A percentile compares a stretch with the other conserved stretches of the same genome.
phyloP scores from a whole-genome alignment of 2,888 invertebrate genomes.

The Sussaba pulchella region DNA sequence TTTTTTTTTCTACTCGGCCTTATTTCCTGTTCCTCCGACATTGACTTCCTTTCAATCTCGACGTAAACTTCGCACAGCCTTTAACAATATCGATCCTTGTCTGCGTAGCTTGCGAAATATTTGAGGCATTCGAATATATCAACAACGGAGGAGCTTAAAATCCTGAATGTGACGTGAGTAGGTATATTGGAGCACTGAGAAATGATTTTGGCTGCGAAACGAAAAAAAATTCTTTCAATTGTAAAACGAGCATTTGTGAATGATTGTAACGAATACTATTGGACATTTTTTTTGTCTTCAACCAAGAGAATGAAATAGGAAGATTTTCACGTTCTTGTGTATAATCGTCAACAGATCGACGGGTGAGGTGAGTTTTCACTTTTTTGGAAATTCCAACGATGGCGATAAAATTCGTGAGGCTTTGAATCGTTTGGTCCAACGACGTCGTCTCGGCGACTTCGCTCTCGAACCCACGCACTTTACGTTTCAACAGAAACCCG shows the following conservation, averaged over 20 bases:
- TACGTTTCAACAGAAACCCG: conserved; percentile 90
- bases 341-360: conserved; percentile 76
- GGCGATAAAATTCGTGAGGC: conserved; percentile 86
- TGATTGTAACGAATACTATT: conserved; percentile 17
- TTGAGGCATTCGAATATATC: conserved; percentile 89
- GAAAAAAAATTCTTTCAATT: neutral
- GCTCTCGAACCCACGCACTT: conserved; percentile 88
- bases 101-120: conserved; percentile 88
- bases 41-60: conserved; percentile 22
- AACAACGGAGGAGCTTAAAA: conserved; percentile 87
- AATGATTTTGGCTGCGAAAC: conserved; percentile 40
- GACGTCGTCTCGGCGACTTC: conserved; percentile 87
- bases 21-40: conserved; percentile 25
- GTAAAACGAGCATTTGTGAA: too few species aligned
- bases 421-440: conserved; percentile 87
- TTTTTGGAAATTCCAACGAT: conserved; percentile 85
- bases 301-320: neutral
- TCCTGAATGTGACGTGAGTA: conserved; percentile 90
- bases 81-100: conserved; percentile 51
- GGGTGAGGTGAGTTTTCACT: conserved; percentile 83
- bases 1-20: conserved; percentile 27
- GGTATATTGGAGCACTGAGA: conserved; percentile 65
- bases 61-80: neutral
- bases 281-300: conserved; percentile 3
- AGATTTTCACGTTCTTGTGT: neutral